A percentile compares a stretch with the other conserved stretches of the same genome.
phyloP scores from a whole-genome alignment of 2,888 invertebrate species.

The Parnassius apollo region DNA sequence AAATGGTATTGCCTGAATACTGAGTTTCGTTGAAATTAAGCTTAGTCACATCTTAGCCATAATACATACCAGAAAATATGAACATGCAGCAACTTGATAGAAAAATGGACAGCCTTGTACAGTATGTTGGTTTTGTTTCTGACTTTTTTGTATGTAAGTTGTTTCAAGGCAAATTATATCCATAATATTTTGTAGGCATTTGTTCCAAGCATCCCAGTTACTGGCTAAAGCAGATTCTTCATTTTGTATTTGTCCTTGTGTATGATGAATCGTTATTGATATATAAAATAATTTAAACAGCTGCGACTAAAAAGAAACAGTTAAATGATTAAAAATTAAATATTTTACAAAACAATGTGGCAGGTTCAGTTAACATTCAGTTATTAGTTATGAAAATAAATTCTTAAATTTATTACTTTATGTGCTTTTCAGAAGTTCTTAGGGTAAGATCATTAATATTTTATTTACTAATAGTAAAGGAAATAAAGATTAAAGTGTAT shows the following conservation, averaged over 20 bases:
- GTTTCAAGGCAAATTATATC: slow-evolving; percentile 66
- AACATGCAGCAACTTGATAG: slow-evolving; percentile 54
- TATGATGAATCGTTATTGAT: slow-evolving; percentile 64
- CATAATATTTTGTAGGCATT: slow-evolving; percentile 55
- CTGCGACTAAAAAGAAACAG: slow-evolving; percentile 47
- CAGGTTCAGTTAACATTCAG: no score
- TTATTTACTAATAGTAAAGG: no score
- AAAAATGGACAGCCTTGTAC: slow-evolving; percentile 47
- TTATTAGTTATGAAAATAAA: no score
- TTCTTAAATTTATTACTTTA: no score
- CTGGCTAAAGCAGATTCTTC: slow-evolving; percentile 57
- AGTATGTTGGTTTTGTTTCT: slow-evolving; percentile 47
- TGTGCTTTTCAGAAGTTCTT: no score
- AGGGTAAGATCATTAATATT: no score
- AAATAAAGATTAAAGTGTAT: no score
- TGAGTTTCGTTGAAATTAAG: no score
- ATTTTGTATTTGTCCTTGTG: slow-evolving; percentile 48
- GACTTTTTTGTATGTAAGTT: slow-evolving; percentile 49
- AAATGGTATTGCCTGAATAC: no score
- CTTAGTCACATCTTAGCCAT: no score
- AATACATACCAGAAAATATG: slow-evolving; percentile 60
- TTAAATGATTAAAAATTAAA: no score
- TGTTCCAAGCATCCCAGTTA: slow-evolving; percentile 63
- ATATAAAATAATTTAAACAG: slow-evolving; percentile 59
- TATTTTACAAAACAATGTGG: no score